Conservation (phyloP, 2,113 vertebrate genomes). For the Tachycineta bicolor region DNA sequence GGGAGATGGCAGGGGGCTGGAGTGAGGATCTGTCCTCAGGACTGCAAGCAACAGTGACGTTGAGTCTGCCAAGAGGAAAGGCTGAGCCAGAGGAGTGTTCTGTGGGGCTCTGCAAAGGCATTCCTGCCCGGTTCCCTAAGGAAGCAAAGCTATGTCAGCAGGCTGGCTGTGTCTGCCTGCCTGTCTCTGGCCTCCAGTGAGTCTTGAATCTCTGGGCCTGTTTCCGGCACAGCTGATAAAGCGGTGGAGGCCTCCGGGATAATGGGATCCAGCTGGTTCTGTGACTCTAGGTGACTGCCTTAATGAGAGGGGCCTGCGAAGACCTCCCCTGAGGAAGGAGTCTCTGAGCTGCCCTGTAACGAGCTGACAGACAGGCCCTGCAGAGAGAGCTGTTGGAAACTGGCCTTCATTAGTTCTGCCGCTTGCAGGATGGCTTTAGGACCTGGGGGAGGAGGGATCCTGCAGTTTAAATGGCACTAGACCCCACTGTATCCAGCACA, state of each 20-base stretch:
- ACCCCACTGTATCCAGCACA: not conserved
- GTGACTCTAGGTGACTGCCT: constrained; percentile 39
- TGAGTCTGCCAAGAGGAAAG: not conserved
- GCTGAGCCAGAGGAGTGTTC: not conserved
- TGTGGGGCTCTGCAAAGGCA: not conserved
- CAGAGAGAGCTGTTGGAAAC: not conserved
- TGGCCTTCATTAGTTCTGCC: constrained; percentile 25
- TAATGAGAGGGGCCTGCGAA: constrained; percentile 25
- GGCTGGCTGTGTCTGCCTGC: not conserved
- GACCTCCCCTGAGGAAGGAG: not conserved
- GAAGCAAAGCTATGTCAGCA: constrained; percentile 11
- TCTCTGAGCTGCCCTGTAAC: not conserved
- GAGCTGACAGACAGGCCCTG: not conserved
- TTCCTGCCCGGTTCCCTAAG: not conserved
- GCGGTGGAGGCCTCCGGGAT: not conserved
- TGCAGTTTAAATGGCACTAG: not conserved
- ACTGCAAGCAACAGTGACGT: not conserved
- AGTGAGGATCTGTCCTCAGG: not conserved
- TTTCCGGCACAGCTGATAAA: constrained; percentile 45
- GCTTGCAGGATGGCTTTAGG: not conserved
- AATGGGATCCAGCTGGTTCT: constrained; percentile 55
- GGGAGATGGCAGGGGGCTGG: not conserved
- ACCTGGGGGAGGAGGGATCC: not conserved
- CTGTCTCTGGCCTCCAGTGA: not conserved
- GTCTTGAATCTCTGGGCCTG: not conserved